Evolutionary conservation across 2,113 vertebrate species (phyloP), one percentile per base, ranked within the genome.

Genomic region (Leptocoma aspasia): DNA sequence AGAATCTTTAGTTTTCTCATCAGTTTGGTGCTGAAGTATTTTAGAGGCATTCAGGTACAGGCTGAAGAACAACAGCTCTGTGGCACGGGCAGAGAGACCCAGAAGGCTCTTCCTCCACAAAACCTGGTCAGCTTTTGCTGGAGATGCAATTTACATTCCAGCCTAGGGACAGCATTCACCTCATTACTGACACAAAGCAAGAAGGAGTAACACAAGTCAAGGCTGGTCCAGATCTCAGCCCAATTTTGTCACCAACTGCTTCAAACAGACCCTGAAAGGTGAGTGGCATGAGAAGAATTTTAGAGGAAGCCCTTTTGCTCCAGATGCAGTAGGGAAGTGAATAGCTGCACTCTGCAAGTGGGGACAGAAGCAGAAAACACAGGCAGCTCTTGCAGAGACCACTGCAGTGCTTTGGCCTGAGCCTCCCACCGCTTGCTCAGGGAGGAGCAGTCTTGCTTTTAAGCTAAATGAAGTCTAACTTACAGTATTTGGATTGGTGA

Each of bases 401-500:
- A 24, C 53, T 35, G 31, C 76, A 82, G 41, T 39, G 87, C 81
- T 61, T 15, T n/a, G 52, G 83, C 28, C 69, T 21, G 23, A 53
- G 56, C 49, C 70, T 63, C 31, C 33, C 63, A 79, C 61, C 7
- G 49, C 86, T 12, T 59, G 8, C 76, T 69, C 7, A 21, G 41
- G 45, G 63, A 66, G 3, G 49, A 54, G 15, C 33, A 24, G 33
- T 9, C 42, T 20, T 30, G 39, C 33, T 65, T 78, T 52, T 57
- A 75, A 92, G 45, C 11, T 23, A 79, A 84, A 89, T 45, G 3
- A 89, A 76, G 37, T 57, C 61, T 66, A 96, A 98, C 99, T 99
- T 98, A 99, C 99, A 94, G 99, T 99, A 98, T 99, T 99, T 93
- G 99, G 99, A 97, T 99, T 99, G 98, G 99, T 99, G 97, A 99